Evolutionary conservation across 1,140 invertebrate genomes (phyloP), one percentile per base, ranked within the genome.

Genomic region (Mylabris phalerata): DNA sequence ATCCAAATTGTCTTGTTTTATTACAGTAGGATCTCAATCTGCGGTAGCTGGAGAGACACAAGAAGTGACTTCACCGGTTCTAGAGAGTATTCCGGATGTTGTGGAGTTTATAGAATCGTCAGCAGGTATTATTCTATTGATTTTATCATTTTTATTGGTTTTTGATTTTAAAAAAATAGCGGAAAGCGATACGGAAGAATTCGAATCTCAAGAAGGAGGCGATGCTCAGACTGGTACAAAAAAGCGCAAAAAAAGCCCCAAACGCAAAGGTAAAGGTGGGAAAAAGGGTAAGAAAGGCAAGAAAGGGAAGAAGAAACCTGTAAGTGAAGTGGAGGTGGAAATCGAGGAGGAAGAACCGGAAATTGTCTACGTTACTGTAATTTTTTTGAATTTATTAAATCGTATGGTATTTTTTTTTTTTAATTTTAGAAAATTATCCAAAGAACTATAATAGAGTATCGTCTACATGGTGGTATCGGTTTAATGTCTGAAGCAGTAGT

Each of bases 391-490:
- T 11, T 52, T 41, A 7, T 9, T 32, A 50, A 38, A 7, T 50
- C 32, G 9, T 24, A 11, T 9, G 13, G 0, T 26, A 48, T n/a
- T 1, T 11, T 5, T 11, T 41, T 41, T 41, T 45, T 44, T 48
- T 57, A 11, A 42, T 55, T 62, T 38, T 67, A 87, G 84, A 81
- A 82, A 80, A 74, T 85, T 11, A 76, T 87, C 0, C 82, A 86
- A 39, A 82, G 81, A 65, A 69, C 83, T 0, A 78, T 84, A 1
- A 78, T 82, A 56, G 82, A 85, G 2, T 86, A 87, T 10, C 77
- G 80, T 10, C 66, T 90, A 3, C 78, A 87, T 41, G 82, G 82
- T 0, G 70, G 79, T 24, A 88, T 86, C 60, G 86, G 87, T 0
- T 75, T 78, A 32, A 73, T 88, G 49, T 74, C 78, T 6, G 76